These are phyloP conservation scores for Percopsis omiscomaycus DNA, from an alignment of 2,797 vertebrate genomes.

Conservation along the genomic window DNA sequence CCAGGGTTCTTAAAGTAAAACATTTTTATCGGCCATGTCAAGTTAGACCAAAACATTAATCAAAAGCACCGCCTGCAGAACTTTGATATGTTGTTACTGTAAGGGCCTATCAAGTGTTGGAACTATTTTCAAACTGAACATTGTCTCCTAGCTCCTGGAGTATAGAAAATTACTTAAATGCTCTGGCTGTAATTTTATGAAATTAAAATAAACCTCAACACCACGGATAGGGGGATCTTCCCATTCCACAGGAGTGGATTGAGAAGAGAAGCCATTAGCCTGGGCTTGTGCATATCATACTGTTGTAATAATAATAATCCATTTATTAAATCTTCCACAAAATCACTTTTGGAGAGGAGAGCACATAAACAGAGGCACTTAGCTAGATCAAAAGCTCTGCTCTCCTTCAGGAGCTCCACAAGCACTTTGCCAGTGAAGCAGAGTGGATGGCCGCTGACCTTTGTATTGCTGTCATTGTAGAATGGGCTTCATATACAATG, in stretches of 20 bases:
- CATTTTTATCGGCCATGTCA: not conserved
- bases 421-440: slow-evolving; percentile 11
- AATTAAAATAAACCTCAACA: not conserved
- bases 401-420: slow-evolving; percentile 35
- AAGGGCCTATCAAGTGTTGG: not conserved
- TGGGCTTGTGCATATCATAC: slow-evolving; percentile 18
- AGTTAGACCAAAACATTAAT: not conserved
- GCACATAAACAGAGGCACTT: slow-evolving; percentile 41
- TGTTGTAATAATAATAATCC: slow-evolving; percentile 33
- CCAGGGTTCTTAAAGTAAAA: too few relatives aligned
- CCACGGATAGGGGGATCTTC: not conserved
- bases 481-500: slow-evolving; percentile 32
- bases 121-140: not conserved
- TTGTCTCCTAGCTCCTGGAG: slow-evolving; percentile 2
- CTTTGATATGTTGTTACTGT: not conserved
- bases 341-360: slow-evolving; percentile 41
- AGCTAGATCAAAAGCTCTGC: slow-evolving; percentile 44
- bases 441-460: slow-evolving; percentile 32
- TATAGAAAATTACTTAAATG: slow-evolving; percentile 6
- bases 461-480: slow-evolving; percentile 20
- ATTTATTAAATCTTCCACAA: slow-evolving; percentile 41
- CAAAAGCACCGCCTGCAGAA: slow-evolving; percentile 3
- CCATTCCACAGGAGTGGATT: slow-evolving; percentile 2
- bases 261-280: slow-evolving; percentile 21
- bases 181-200: not conserved